Evolutionary conservation across 2,797 vertebrate species (phyloP).

Genomic region (Pipistrellus pipistrellus): DNA sequence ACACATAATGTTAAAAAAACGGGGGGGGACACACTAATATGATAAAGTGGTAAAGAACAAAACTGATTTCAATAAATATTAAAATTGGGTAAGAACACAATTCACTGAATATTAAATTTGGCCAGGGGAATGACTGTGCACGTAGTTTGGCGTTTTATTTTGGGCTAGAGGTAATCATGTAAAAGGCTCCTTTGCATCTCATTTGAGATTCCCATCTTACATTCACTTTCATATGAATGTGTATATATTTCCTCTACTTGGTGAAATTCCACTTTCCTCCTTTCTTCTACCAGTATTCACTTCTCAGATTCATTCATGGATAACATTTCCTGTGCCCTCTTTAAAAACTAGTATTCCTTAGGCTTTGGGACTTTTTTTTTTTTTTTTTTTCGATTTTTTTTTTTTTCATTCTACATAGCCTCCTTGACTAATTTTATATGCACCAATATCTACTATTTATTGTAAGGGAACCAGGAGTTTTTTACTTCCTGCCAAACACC

Average conservation of each 20-base stretch:
- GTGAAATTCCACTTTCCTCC: background rate
- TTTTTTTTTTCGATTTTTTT: background rate
- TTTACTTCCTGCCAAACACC: background rate
- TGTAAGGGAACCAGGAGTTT: background rate
- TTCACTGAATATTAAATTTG: background rate
- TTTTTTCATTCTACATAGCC: background rate
- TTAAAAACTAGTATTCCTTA: constrained; percentile 16
- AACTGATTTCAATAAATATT: background rate
- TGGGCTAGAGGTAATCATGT: background rate
- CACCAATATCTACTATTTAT: background rate
- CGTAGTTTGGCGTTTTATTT: background rate
- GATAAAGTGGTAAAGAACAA: background rate
- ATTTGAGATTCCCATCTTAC: background rate
- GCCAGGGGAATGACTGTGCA: background rate
- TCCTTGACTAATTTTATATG: constrained; percentile 12
- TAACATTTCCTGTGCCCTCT: background rate
- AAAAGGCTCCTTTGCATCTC: background rate
- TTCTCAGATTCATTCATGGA: constrained; percentile 8
- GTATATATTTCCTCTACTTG: background rate
- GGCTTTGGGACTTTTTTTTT: background rate
- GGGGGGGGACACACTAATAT: background rate
- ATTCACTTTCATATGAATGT: background rate
- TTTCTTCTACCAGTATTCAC: background rate
- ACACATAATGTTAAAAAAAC: background rate
- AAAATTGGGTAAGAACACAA: background rate